Evolutionary conservation across 2,797 vertebrate genomes (phyloP).

Genomic region (Oryzias sinensis): DNA sequence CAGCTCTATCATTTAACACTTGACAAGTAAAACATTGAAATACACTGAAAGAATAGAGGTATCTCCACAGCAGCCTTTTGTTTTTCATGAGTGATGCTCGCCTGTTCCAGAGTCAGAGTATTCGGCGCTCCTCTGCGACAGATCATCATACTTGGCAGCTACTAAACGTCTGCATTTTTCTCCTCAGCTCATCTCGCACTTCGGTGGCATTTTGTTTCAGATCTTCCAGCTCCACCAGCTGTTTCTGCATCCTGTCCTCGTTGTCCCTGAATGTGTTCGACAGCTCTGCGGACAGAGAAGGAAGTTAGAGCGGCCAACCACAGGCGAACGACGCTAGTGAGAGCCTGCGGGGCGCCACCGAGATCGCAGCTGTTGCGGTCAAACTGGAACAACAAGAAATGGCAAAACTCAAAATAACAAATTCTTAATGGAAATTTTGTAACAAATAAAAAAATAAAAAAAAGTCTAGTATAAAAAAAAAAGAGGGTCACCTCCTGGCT

Average conservation of each 20-base stretch:
- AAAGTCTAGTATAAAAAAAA: too few relatives aligned
- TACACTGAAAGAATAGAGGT: too few relatives aligned
- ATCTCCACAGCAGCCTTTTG: too few relatives aligned
- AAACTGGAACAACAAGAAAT: too few relatives aligned
- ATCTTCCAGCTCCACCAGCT: background rate
- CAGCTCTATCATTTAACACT: background rate
- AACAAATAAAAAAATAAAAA: too few relatives aligned
- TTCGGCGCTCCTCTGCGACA: background rate
- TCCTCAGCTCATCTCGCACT: background rate
- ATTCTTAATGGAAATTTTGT: too few relatives aligned
- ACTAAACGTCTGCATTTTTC: background rate
- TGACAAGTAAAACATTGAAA: too few relatives aligned
- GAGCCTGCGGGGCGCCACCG: background rate
- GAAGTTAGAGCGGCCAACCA: conserved; percentile 12
- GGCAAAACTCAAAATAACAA: too few relatives aligned
- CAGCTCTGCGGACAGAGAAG: background rate
- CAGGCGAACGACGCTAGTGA: conserved; percentile 25
- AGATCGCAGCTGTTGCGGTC: too few relatives aligned
- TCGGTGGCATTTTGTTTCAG: background rate
- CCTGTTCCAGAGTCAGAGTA: background rate
- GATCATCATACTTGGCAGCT: background rate
- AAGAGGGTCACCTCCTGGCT: too few relatives aligned
- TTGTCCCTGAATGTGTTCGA: background rate
- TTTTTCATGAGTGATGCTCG: background rate
- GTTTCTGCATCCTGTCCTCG: background rate